phyloP scores from a whole-genome alignment of 2,113 vertebrate genomes.

The Scatophagus argus region DNA sequence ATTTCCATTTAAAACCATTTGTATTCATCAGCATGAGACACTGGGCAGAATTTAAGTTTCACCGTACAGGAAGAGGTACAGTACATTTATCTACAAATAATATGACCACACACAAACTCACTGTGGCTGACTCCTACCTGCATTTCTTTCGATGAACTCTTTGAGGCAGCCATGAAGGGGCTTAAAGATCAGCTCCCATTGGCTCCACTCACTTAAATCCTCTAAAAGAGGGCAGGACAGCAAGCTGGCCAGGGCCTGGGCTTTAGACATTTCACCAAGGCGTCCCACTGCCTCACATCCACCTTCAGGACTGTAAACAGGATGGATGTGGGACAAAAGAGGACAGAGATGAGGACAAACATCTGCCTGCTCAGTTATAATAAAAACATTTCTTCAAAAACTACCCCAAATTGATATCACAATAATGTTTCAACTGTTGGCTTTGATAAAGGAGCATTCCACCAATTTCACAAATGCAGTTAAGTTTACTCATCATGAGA shows the following conservation, averaged over 20 bases:
- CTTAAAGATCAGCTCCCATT: slow-evolving; percentile 85
- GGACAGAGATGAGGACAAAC: background rate
- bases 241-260: slow-evolving; percentile 78
- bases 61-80: background rate
- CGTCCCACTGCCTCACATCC: slow-evolving; percentile 72
- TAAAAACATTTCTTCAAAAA: background rate
- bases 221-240: slow-evolving; percentile 84
- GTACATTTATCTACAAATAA: background rate
- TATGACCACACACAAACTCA: background rate
- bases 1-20: background rate
- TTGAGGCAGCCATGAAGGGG: slow-evolving; percentile 80
- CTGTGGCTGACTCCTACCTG: slow-evolving; percentile 43
- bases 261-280: slow-evolving; percentile 77
- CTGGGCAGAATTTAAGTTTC: background rate
- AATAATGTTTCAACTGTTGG: too few relatives aligned
- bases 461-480: background rate
- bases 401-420: background rate
- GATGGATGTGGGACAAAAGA: background rate
- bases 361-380: background rate
- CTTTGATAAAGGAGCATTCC: too few relatives aligned
- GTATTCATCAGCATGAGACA: background rate
- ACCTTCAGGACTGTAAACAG: slow-evolving; percentile 40
- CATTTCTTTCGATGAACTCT: slow-evolving; percentile 83
- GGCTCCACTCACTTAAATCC: slow-evolving; percentile 83
- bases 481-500: too few relatives aligned